A percentile compares a stretch with the other conserved stretches of the same genome.
Conservation (phyloP, 2,797 vertebrate genomes). For the Sparidentex hasta region DNA sequence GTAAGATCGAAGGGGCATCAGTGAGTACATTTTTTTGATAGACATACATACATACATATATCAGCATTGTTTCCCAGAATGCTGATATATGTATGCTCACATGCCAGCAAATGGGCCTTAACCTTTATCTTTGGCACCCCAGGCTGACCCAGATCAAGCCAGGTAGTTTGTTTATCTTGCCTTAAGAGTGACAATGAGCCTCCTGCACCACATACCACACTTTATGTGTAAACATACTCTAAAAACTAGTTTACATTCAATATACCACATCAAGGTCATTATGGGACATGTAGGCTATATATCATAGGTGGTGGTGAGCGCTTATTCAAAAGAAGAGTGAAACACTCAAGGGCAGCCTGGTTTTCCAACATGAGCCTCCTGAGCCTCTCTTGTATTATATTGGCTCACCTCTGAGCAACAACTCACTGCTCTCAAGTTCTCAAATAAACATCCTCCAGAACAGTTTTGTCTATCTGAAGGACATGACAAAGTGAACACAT, state of each 20-base stretch:
- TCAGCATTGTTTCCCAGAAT: neutral
- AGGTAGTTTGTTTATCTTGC: constrained; percentile 59
- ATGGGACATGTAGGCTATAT: constrained; percentile 77
- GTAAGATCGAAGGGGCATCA: too few species aligned
- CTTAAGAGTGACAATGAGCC: constrained; percentile 54
- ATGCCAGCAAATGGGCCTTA: neutral
- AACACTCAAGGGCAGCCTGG: constrained; percentile 56
- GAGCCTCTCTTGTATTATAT: constrained; percentile 33
- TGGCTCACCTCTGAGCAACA: constrained; percentile 33
- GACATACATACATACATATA: too few species aligned
- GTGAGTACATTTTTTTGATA: too few species aligned
- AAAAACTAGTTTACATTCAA: constrained; percentile 80
- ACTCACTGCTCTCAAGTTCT: neutral
- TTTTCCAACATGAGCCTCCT: constrained; percentile 34
- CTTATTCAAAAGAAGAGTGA: constrained; percentile 59
- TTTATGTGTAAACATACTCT: constrained; percentile 64
- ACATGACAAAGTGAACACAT: constrained; percentile 55
- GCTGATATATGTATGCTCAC: neutral
- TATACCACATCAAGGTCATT: constrained; percentile 72
- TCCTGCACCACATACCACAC: constrained; percentile 43
- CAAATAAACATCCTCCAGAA: constrained; percentile 39
- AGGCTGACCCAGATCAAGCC: constrained; percentile 33
- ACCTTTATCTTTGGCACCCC: constrained; percentile 3
- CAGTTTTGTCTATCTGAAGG: constrained; percentile 40
- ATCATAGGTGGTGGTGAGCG: constrained; percentile 75